Base-by-base conservation (phyloP, 1,140 invertebrate species). In the Bradynema listronoti region DNA sequence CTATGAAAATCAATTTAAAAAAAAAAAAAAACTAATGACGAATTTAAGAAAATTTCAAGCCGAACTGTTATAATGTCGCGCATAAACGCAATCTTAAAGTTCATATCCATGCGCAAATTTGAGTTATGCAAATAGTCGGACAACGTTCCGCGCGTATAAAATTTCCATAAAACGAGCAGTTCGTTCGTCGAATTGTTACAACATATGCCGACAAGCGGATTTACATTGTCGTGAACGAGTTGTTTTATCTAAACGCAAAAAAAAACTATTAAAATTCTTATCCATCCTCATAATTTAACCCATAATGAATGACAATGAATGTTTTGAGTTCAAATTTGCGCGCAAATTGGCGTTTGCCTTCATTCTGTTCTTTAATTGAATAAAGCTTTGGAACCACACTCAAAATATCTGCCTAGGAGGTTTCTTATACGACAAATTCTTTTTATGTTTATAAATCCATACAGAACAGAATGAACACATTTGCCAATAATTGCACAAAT, bases 61-160 rank as follows among this genome's bases (percentile, higher is more conserved):
- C n/a, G n/a, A n/a, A 58, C 56, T 49, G 32, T 58, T 1, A 58
- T 58, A 56, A 58, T 58, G 36, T 58, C 56, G n/a, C 56, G 32
- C 19, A 58, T 32, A 52, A 58, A 58, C 14, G 56, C 56, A 27
- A 47, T 58, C 19, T 58, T 58, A 19, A 58, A 58, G 14, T 51
- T 58, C 9, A 16, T 32, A 32, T 58, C 56, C 43, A 58, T 58
- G 6, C 56, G 43, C 56, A 58, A 49, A 22, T 58, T 47, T 42
- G 56, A 24, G 29, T 58, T 58, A 33, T 58, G 56, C 2, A 58
- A 36, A 29, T 58, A 58, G 16, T 58, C 56, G 41, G 43, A 49
- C 5, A 58, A 11, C 3, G 56, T 58, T 0, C 56, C 56, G n/a
- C 56, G 22, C 25, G 34, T 53, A 25, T 47, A 58, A 33, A 30